Percentiles rank a stretch among this genome's conserved stretches.
These are phyloP conservation scores for Malurus splendens DNA, from an alignment of 2,797 vertebrate genomes.

Conservation along the genomic window DNA sequence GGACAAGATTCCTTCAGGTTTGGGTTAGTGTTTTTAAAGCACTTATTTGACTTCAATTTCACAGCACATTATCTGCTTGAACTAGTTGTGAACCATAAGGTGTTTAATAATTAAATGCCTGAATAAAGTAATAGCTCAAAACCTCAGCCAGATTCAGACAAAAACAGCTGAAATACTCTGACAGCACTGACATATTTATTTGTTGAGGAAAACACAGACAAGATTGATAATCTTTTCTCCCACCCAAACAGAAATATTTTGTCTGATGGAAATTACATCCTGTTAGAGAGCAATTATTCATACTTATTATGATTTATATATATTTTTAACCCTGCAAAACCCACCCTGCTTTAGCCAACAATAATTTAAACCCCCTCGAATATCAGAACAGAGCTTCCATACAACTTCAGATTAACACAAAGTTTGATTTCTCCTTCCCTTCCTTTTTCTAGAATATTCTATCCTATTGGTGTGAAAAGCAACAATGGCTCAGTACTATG, in stretches of 20 bases:
- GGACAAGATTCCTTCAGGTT: neutral
- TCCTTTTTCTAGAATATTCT: neutral
- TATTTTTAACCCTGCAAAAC: neutral
- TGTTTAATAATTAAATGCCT: neutral
- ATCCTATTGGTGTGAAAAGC: neutral
- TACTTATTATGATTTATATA: neutral
- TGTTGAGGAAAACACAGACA: neutral
- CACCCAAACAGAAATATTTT: neutral
- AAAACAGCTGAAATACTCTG: neutral
- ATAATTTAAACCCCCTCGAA: neutral
- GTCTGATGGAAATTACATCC: neutral
- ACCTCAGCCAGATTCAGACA: neutral
- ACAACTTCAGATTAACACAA: rapidly evolving
- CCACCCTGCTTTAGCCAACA: neutral
- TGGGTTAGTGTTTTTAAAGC: neutral
- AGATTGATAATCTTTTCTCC: neutral
- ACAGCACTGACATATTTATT: neutral
- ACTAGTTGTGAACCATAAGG: neutral
- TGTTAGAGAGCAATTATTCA: neutral
- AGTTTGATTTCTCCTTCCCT: neutral
- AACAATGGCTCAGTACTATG: rapidly evolving
- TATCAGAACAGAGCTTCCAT: rapidly evolving
- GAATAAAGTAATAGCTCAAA: neutral
- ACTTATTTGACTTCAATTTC: neutral
- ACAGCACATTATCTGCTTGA: neutral